phyloP scores from a whole-genome alignment of 30 jellyfish, hydroid and myxozoan genomes.

The Aurelia aurita complex sp. Pacific region DNA sequence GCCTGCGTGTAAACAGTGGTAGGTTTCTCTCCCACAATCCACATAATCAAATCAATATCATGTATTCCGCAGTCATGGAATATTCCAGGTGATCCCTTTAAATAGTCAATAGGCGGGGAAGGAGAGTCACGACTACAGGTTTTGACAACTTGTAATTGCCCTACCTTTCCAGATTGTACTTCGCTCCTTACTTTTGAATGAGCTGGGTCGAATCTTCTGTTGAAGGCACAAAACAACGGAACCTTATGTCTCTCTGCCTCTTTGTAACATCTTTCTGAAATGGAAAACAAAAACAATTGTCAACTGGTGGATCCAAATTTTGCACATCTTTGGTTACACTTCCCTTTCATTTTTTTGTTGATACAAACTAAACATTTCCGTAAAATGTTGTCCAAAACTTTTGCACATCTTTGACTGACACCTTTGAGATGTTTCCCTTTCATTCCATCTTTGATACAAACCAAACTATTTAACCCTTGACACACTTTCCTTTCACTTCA shows the following conservation, averaged over 20 bases:
- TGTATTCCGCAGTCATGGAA: slow-evolving; percentile 98
- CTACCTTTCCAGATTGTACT: slow-evolving; percentile 80
- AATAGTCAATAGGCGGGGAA: slow-evolving; percentile 83
- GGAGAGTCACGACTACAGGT: slow-evolving; percentile 97
- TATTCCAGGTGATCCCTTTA: slow-evolving; percentile 88
- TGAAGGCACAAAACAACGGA: slow-evolving; percentile 95
- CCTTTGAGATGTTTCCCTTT: too few relatives aligned
- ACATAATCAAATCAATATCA: slow-evolving; percentile 85
- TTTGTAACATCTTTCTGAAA: slow-evolving; percentile 70
- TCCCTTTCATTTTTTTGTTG: too few relatives aligned
- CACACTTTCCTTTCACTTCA: too few relatives aligned
- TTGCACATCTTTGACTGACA: too few relatives aligned
- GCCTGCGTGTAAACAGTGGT: slow-evolving; percentile 79
- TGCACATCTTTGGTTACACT: too few relatives aligned
- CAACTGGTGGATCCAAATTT: too few relatives aligned
- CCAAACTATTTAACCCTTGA: too few relatives aligned
- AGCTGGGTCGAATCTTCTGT: slow-evolving; percentile 94
- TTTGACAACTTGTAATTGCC: slow-evolving; percentile 82
- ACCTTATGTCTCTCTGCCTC: slow-evolving; percentile 68
- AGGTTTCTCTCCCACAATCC: slow-evolving; percentile 89
- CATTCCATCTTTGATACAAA: too few relatives aligned
- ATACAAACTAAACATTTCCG: too few relatives aligned
- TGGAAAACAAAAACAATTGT: background rate
- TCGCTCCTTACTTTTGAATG: slow-evolving; percentile 80
- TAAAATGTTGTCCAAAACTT: too few relatives aligned